Conservation (phyloP, 2,113 vertebrate species). For the Nothoprocta perdicaria region DNA sequence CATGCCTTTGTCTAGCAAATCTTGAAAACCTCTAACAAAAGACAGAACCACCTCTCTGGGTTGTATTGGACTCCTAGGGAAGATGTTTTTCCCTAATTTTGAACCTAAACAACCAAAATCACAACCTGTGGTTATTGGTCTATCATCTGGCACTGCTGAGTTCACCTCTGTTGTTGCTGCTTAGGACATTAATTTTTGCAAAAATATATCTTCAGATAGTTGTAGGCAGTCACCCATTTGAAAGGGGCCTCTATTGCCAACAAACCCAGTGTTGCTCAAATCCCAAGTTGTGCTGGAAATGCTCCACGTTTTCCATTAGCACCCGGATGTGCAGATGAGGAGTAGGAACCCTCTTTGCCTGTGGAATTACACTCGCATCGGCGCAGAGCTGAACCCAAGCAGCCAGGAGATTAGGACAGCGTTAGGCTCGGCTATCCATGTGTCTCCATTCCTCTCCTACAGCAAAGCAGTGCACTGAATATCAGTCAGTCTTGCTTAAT, state of each 20-base stretch:
- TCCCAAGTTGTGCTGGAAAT: not conserved
- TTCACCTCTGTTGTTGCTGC: not conserved
- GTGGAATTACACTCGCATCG: not conserved
- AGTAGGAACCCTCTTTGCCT: not conserved
- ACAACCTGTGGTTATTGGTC: not conserved
- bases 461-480: not conserved
- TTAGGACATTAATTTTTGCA: not conserved
- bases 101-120: not conserved
- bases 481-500: not conserved
- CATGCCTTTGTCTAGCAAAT: not conserved
- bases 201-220: not conserved
- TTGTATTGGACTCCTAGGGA: not conserved
- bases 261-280: not conserved
- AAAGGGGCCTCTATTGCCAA: not conserved
- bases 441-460: not conserved
- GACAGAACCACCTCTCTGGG: not conserved
- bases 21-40: not conserved
- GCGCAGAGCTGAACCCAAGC: not conserved
- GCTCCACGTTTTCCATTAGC: not conserved
- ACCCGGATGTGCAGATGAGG: not conserved
- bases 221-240: not conserved
- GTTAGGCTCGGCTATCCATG: not conserved
- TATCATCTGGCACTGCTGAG: not conserved
- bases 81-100: not conserved
- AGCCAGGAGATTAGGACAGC: not conserved